Evolutionary conservation across 2,797 vertebrate species (phyloP).

Genomic region (Zalophus californianus): DNA sequence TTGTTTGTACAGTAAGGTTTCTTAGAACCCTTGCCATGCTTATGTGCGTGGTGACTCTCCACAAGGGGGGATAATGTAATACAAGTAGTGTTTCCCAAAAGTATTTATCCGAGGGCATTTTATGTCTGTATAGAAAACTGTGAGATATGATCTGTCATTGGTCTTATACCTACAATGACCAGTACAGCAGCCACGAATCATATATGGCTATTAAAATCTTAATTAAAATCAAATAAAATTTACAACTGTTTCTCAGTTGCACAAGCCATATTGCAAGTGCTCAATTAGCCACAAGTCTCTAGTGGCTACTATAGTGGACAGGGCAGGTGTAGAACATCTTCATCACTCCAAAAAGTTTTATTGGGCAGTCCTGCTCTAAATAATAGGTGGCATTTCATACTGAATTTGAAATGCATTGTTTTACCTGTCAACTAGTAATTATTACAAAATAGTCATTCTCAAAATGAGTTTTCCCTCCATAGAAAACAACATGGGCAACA

Average conservation of each 20-base stretch:
- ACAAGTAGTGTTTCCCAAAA: neutral
- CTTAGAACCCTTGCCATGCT: neutral
- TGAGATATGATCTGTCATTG: neutral
- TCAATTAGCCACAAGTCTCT: neutral
- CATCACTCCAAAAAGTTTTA: neutral
- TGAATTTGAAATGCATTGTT: constrained; percentile 15
- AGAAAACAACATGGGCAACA: constrained; percentile 14
- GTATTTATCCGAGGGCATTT: neutral
- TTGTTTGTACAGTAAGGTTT: neutral
- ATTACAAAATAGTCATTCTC: constrained; percentile 3
- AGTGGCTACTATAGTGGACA: neutral
- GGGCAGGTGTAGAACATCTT: neutral
- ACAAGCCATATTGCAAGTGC: neutral
- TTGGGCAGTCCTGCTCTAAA: neutral
- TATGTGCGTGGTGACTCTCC: neutral
- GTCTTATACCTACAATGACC: neutral
- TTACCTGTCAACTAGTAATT: neutral
- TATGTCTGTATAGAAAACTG: neutral
- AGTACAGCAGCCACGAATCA: neutral
- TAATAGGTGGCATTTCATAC: neutral
- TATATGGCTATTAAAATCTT: neutral
- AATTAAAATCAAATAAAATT: constrained; percentile 41
- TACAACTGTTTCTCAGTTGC: neutral
- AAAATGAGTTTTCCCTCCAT: constrained; percentile 31
- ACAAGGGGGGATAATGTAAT: neutral